Conservation (phyloP, 2,797 vertebrate genomes). For the Myotis vivesi region DNA sequence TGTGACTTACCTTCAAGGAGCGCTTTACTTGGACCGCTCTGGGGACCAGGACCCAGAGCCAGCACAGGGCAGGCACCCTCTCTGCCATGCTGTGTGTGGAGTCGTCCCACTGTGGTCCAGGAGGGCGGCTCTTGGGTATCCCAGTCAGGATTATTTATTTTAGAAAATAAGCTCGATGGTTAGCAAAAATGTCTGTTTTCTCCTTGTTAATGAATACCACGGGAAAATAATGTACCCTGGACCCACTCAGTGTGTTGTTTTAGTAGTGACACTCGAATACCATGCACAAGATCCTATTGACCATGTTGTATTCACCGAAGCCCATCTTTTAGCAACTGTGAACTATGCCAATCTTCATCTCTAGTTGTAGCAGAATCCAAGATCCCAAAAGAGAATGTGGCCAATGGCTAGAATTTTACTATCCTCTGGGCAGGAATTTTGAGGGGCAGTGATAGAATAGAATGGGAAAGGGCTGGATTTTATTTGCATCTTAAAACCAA, state of each 20-base stretch:
- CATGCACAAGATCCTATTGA: slow-evolving; percentile 53
- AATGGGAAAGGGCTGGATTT: slow-evolving; percentile 52
- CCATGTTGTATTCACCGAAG: not conserved
- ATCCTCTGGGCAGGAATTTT: slow-evolving; percentile 15
- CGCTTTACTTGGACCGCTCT: not conserved
- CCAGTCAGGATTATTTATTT: not conserved
- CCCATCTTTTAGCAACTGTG: slow-evolving; percentile 15
- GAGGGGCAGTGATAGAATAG: slow-evolving; percentile 35
- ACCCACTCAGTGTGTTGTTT: not conserved
- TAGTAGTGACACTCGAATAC: not conserved
- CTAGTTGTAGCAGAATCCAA: slow-evolving; percentile 12
- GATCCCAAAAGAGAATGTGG: slow-evolving; percentile 48
- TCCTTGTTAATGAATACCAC: not conserved
- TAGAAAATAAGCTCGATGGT: not conserved
- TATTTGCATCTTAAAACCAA: slow-evolving; percentile 65
- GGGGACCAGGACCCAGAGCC: not conserved
- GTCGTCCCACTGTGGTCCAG: not conserved
- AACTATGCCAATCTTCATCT: slow-evolving; percentile 48
- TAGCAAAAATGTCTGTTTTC: not conserved
- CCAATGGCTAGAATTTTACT: not conserved
- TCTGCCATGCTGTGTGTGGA: accelerated
- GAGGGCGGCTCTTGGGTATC: not conserved
- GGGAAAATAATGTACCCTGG: not conserved
- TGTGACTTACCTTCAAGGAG: not conserved
- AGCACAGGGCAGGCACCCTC: not conserved